These are phyloP conservation scores for Diadegma fenestrale DNA, from an alignment of 2,888 invertebrate genomes.

Conservation along the genomic window DNA sequence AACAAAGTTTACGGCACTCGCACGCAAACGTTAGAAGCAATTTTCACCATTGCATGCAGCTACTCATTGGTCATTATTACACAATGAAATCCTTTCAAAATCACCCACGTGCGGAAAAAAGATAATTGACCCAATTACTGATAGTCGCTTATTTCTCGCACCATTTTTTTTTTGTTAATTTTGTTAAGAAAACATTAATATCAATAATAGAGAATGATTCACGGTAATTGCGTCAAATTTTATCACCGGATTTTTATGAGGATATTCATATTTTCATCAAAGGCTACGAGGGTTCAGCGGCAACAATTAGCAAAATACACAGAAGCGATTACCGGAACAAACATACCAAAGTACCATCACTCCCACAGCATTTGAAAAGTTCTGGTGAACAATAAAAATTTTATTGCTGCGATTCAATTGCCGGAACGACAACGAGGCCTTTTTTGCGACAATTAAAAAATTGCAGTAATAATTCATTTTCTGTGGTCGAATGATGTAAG, in stretches of 20 bases:
- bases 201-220: background rate
- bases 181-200: background rate
- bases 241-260: background rate
- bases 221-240: background rate
- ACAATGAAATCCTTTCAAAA: background rate
- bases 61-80: background rate
- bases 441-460: background rate
- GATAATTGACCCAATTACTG: background rate
- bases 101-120: background rate
- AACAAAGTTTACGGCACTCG: background rate
- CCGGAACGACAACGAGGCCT: background rate
- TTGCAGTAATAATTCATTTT: background rate
- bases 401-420: background rate
- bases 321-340: constrained; percentile 1
- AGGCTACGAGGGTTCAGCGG: background rate
- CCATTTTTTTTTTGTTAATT: background rate
- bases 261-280: background rate
- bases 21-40: background rate
- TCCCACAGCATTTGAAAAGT: background rate
- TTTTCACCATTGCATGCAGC: background rate
- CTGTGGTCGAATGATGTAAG: background rate
- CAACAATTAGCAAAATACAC: background rate
- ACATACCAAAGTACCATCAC: background rate
- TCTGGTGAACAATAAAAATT: background rate
- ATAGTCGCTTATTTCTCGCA: background rate